phyloP scores from a whole-genome alignment of 2,888 invertebrate species.

The Leptopilina drosophilae region DNA sequence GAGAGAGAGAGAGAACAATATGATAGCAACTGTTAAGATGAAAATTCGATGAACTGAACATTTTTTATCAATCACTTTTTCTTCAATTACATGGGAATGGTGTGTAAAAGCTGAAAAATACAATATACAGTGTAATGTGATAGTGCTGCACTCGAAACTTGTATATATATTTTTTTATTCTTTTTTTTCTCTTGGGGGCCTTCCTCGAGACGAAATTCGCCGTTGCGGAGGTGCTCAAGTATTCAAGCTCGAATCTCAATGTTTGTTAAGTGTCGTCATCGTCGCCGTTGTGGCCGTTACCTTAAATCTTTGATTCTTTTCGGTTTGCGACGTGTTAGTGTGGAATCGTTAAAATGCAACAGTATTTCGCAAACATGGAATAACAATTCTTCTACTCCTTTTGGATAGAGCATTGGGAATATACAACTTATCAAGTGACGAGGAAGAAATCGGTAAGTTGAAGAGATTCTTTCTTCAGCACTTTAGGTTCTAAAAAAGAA shows the following conservation, averaged over 20 bases:
- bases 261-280: constrained; percentile 68
- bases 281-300: constrained; percentile 62
- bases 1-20: too few species aligned
- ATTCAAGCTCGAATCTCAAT: constrained; percentile 55
- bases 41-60: too few species aligned
- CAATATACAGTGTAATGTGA: constrained; percentile 58
- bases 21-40: too few species aligned
- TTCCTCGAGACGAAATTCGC: constrained; percentile 39
- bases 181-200: constrained; percentile 46
- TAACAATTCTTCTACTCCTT: constrained; percentile 55
- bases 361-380: constrained; percentile 61
- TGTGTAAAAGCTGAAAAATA: too few species aligned
- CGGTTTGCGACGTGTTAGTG: constrained; percentile 40
- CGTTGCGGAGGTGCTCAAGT: constrained; percentile 44
- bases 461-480: too few species aligned
- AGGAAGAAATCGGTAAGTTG: neutral
- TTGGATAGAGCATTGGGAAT: constrained; percentile 39
- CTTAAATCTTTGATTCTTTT: constrained; percentile 61
- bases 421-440: neutral
- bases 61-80: too few species aligned
- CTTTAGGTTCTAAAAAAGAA: too few species aligned
- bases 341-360: constrained; percentile 64
- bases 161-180: constrained; percentile 49
- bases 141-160: constrained; percentile 56
- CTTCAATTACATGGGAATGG: too few species aligned